Evolutionary conservation across 2,113 vertebrate genomes (phyloP).

Genomic region (Leucoraja erinaceus): DNA sequence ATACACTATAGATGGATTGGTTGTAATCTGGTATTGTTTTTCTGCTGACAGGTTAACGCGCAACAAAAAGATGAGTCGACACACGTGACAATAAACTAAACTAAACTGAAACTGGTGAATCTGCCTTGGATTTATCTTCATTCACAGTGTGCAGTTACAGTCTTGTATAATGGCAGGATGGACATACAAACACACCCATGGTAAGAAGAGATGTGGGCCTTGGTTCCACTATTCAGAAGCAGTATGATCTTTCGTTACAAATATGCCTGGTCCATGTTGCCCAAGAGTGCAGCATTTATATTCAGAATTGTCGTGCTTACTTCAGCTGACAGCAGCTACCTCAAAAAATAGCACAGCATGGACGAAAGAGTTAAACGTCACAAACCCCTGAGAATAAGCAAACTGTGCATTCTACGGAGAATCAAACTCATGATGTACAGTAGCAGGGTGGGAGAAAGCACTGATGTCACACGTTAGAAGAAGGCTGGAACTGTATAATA

Average conservation of each 20-base stretch:
- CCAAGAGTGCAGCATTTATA: no score
- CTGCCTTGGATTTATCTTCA: background rate
- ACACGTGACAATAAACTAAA: no score
- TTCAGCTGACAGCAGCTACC: no score
- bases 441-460: background rate
- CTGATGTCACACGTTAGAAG: no score
- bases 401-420: background rate
- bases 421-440: background rate
- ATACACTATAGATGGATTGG: no score
- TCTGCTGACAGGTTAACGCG: no score
- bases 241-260: background rate
- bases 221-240: background rate
- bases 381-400: background rate
- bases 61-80: no score
- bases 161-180: background rate
- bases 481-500: no score
- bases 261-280: no score
- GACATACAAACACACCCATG: background rate
- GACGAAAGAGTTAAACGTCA: background rate
- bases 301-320: no score
- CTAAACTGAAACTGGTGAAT: background rate
- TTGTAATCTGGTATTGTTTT: no score
- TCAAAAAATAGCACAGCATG: background rate
- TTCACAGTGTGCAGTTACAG: background rate
- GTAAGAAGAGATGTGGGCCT: background rate